Evolutionary conservation across 2,797 vertebrate species (phyloP), one percentile per base, ranked within the genome.

Genomic region (Darevskia mixta): DNA sequence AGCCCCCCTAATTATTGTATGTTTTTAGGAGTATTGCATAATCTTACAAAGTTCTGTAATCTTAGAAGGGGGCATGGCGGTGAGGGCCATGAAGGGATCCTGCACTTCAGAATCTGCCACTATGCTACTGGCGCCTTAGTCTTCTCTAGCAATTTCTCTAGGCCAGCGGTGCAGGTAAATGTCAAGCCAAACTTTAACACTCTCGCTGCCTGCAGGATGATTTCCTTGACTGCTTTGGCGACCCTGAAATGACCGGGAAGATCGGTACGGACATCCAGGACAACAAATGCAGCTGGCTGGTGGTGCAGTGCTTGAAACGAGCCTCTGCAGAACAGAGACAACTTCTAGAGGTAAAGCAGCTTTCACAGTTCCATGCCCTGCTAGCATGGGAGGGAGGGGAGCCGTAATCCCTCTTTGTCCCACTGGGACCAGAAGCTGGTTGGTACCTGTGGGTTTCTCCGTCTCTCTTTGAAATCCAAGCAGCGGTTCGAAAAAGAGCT

Each of bases 221-320:
- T 93, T 99, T 97, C 91, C 95, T 99, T 32, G 99, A 99, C 94
- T 98, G 98, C 94, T 99, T 98, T 0, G 99, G 99, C 1, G 98
- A 99, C 92, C 98, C 99, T 0, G 95, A 94, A 1, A 92, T 99
- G 83, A 99, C 97, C 0, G 99, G 99, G n/a, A 99, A 99, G 97
- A 96, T 99, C 0, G 99, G 99, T 79, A 99, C 98, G 0, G 99
- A 99, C 95, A 99, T 99, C 94, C 98, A 99, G 95, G 99, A 99
- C 95, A 99, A 99, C 81, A 99, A 99, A 83, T 99, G 99, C 95
- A 99, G 98, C 96, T 99, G 99, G 99, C 93, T 99, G 95, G 98
- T 99, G 67, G 98, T 99, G 78, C 97, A 96, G 8, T 98, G 98
- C 4, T 95, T 99, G 93, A 97, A 95, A 29, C 95, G 96, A 23